phyloP scores from a whole-genome alignment of 2,888 invertebrate species.

The Gnatocerus cornutus region DNA sequence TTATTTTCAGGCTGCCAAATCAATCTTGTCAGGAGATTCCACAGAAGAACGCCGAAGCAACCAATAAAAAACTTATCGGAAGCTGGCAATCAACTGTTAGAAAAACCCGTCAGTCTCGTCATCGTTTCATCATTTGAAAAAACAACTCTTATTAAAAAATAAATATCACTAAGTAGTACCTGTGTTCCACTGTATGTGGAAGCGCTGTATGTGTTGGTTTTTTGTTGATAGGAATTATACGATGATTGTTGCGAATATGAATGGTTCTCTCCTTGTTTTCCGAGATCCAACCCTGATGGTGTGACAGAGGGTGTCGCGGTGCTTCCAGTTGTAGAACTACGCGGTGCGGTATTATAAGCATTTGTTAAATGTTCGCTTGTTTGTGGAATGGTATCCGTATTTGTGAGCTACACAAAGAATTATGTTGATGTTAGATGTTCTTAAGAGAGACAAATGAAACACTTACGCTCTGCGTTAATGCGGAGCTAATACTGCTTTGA shows the following conservation, averaged over 20 bases:
- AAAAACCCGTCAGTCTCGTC: conserved; percentile 61
- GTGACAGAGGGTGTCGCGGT: conserved; percentile 59
- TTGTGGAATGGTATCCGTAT: conserved; percentile 69
- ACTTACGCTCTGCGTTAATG: conserved; percentile 69
- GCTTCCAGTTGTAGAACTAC: conserved; percentile 68
- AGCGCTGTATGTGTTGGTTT: conserved; percentile 64
- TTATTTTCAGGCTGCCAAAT: conserved; percentile 58
- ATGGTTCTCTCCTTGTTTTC: conserved; percentile 67
- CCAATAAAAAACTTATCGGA: conserved; percentile 56
- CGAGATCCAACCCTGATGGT: conserved; percentile 61
- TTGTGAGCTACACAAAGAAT: conserved; percentile 64
- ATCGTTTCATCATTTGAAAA: conserved; percentile 62
- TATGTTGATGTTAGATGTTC: background rate
- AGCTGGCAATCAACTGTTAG: conserved; percentile 34
- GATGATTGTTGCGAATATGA: conserved; percentile 71
- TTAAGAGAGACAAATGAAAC: background rate
- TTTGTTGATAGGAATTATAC: conserved; percentile 68
- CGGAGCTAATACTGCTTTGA: conserved; percentile 71
- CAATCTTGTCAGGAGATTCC: conserved; percentile 48
- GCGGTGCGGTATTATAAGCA: conserved; percentile 67
- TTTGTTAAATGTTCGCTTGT: conserved; percentile 67
- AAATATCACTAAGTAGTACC: conserved; percentile 54
- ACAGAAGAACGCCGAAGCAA: conserved; percentile 37
- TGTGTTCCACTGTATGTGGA: conserved; percentile 65
- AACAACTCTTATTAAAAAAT: conserved; percentile 4